Base-by-base conservation (phyloP, 2,113 vertebrate species). In the Alouatta palliata region DNA sequence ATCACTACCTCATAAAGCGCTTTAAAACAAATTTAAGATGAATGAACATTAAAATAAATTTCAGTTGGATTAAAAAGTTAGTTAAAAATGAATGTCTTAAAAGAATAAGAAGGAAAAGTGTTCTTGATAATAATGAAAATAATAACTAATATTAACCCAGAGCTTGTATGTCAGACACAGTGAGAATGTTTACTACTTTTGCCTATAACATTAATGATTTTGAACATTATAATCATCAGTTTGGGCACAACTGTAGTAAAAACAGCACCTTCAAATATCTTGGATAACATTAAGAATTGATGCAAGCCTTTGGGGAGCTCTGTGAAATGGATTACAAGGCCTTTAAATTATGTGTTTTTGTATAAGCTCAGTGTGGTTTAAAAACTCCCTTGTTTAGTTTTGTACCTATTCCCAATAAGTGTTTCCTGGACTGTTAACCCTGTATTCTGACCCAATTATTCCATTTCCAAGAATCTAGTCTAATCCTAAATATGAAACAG, bases 401-500 rank as follows among this genome's bases (percentile, higher is more conserved):
- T 91, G 32, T 82, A 58, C 6, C 14, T 93, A 8, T 14, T 87
- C 52, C 96, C 37, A 84, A 64, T 95, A 40, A 90, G 75, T 52
- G 7, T 75, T 92, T 68, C 61, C 58, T 79, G 61, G 93, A 89
- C 8, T 73, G 8, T 52, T 70, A 88, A 89, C n/a, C 87, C 37
- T 88, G 6, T 90, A 54, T 75, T 79, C 47, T 95, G 73, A 95
- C 16, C 40, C 14, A 86, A 0, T 95, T 92, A 77, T 64, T 84
- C 86, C 5, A 91, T 80, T 94, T 96, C n/a, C 13, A 87, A 84
- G 66, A 87, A 91, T 32, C 23, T 94, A 86, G 12, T 87, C 2
- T 76, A 94, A 92, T 91, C 12, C 79, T 90, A 95, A 84, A 86
- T 89, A 91, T 93, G 71, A 95, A 87, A 90, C 35, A 19, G 45